Conservation (phyloP, 2,888 invertebrate species). For the Cryptops parisi region DNA sequence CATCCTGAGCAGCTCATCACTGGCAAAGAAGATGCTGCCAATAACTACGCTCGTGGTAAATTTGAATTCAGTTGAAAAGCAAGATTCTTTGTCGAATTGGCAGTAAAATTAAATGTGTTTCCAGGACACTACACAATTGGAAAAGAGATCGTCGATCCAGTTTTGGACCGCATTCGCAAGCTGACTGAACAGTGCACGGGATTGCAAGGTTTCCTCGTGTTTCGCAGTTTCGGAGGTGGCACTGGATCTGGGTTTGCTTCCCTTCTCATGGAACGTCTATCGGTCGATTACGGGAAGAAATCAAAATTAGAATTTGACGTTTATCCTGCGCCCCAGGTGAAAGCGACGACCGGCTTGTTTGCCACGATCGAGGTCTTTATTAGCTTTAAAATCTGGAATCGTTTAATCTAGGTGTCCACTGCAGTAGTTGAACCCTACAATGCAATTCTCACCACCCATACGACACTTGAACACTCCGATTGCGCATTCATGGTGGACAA, state of each 20-base stretch:
- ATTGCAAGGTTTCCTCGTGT: constrained; percentile 29
- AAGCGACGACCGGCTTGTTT: neutral
- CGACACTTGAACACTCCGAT: constrained; percentile 82
- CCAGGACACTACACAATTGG: constrained; percentile 12
- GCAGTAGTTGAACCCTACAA: constrained; percentile 41
- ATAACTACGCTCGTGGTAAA: constrained; percentile 89
- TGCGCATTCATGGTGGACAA: constrained; percentile 64
- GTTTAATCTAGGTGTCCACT: constrained; percentile 33
- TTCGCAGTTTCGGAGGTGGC: constrained; percentile 29
- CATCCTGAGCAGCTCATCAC: constrained; percentile 95
- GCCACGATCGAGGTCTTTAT: too few relatives aligned
- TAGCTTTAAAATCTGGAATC: too few relatives aligned
- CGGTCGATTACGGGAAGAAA: constrained; percentile 71
- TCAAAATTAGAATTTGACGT: constrained; percentile 80
- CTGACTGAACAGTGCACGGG: constrained; percentile 29
- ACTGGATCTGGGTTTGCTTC: constrained; percentile 30
- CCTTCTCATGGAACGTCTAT: constrained; percentile 66
- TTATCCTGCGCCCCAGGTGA: constrained; percentile 80
- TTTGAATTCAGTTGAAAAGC: too few relatives aligned
- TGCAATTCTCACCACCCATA: constrained; percentile 70
- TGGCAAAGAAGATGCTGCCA: constrained; percentile 94
- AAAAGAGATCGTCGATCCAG: constrained; percentile 36
- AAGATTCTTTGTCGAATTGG: too few relatives aligned
- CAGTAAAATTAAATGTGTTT: too few relatives aligned
- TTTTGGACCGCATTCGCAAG: constrained; percentile 42